phyloP scores from a whole-genome alignment of 2,888 invertebrate genomes.

The Caenorhabditis zanzibari region DNA sequence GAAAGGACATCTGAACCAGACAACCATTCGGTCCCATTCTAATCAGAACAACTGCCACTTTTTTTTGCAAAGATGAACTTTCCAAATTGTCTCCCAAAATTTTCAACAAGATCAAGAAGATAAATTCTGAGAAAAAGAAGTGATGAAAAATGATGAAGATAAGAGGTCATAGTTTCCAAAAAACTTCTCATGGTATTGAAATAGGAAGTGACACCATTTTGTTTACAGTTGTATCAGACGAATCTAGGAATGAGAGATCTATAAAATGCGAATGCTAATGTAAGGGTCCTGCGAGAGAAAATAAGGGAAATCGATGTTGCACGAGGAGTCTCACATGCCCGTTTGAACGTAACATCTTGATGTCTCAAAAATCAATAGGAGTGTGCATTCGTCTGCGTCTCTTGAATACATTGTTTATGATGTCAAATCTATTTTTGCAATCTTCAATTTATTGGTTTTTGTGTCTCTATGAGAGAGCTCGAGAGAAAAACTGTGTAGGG shows the following conservation, averaged over 20 bases:
- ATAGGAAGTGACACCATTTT: neutral
- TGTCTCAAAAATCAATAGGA: constrained; percentile 45
- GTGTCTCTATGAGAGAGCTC: no score
- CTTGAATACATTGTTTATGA: neutral
- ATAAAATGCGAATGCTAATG: neutral
- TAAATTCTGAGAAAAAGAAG: neutral
- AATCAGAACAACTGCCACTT: constrained; percentile 17
- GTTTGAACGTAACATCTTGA: constrained; percentile 28
- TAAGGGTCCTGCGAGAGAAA: neutral
- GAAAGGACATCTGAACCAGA: constrained; percentile 13
- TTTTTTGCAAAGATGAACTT: constrained; percentile 21
- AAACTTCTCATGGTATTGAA: neutral
- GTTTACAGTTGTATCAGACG: neutral
- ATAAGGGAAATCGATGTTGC: constrained; percentile 9
- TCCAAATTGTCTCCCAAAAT: neutral
- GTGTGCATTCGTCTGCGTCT: constrained; percentile 22
- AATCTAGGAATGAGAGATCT: neutral
- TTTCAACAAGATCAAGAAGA: constrained; percentile 7
- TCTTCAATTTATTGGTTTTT: no score
- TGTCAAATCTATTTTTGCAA: constrained; percentile 7
- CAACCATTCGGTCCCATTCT: neutral
- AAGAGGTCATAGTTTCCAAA: neutral
- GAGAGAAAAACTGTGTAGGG: neutral
- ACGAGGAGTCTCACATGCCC: constrained; percentile 25
- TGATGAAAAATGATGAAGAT: constrained; percentile 11